Evolutionary conservation across 2,113 vertebrate genomes (phyloP).

Genomic region (Chitala chitala): DNA sequence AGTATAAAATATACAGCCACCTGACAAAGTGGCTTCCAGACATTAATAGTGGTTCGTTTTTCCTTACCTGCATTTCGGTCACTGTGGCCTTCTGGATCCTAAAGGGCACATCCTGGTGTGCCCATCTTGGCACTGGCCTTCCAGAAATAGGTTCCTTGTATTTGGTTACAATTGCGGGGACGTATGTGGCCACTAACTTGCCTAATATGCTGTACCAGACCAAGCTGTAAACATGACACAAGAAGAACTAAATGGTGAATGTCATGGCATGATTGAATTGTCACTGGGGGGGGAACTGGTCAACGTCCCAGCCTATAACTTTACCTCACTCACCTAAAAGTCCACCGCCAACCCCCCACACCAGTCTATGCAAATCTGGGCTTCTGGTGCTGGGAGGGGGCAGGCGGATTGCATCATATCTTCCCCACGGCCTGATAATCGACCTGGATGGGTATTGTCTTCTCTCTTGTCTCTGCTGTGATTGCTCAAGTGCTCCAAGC

Average conservation of each 20-base stretch:
- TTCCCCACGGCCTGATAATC: slow-evolving; percentile 67
- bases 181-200: no score
- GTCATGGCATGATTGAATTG: no score
- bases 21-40: background rate
- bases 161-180: background rate
- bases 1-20: slow-evolving; percentile 59
- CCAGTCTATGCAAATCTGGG: background rate
- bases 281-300: no score
- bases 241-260: no score
- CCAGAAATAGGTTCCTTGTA: no score
- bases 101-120: background rate
- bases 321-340: no score
- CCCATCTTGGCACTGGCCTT: no score
- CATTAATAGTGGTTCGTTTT: slow-evolving; percentile 21
- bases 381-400: slow-evolving; percentile 12
- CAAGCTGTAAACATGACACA: no score
- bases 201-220: no score
- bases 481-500: slow-evolving; percentile 66
- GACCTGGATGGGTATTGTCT: slow-evolving; percentile 69
- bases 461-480: slow-evolving; percentile 75
- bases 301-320: no score
- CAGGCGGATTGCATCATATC: slow-evolving; percentile 58
- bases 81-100: background rate
- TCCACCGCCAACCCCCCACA: background rate
- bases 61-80: background rate